Evolutionary conservation across 2,888 invertebrate genomes (phyloP).

Genomic region (Hirtodrosophila histrioides): DNA sequence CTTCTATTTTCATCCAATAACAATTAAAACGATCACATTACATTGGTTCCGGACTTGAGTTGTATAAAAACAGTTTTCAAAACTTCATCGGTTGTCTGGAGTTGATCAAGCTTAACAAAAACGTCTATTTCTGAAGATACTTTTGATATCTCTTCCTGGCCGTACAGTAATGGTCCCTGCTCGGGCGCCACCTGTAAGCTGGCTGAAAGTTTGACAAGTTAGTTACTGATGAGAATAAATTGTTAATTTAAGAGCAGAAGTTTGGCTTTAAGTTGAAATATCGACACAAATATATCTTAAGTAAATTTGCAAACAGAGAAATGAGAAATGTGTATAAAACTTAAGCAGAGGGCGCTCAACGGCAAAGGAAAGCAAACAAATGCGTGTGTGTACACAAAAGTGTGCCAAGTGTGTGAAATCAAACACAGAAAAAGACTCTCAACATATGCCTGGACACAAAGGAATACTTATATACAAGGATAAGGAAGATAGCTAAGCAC

Average conservation of each 20-base stretch:
- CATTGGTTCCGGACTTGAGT: too few relatives aligned
- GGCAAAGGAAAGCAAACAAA: conserved; percentile 22
- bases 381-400: conserved; percentile 17
- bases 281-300: too few relatives aligned
- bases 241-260: too few relatives aligned
- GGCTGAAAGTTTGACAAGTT: background rate
- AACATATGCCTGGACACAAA: conserved; percentile 37
- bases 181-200: background rate
- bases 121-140: background rate
- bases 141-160: too few relatives aligned
- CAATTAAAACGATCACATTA: too few relatives aligned
- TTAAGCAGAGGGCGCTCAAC: background rate
- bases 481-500: conserved; percentile 17
- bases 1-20: too few relatives aligned
- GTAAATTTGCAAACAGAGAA: background rate
- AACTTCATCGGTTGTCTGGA: too few relatives aligned
- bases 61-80: too few relatives aligned
- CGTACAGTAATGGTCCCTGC: too few relatives aligned
- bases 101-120: too few relatives aligned
- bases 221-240: too few relatives aligned
- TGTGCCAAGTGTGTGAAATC: conserved; percentile 40
- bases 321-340: background rate
- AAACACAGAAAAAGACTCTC: conserved; percentile 41
- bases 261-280: too few relatives aligned
- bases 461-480: conserved; percentile 6